Conservation (phyloP, 2,888 invertebrate genomes). For the Alcis repandata region DNA sequence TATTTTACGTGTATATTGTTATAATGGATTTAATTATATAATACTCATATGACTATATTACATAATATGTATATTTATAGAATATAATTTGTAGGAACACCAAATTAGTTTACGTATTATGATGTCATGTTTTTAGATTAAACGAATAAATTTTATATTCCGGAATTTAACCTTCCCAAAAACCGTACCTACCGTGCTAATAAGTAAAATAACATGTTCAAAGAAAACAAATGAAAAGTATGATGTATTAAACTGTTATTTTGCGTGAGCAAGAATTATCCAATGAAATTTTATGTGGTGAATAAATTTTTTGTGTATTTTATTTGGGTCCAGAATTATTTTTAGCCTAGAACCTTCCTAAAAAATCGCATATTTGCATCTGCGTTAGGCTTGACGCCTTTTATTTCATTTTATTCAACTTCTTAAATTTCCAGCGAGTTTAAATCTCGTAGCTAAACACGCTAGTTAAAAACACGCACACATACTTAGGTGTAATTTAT, state of each 20-base stretch:
- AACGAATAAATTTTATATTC: constrained; percentile 82
- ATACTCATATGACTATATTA: constrained; percentile 64
- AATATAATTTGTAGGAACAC: constrained; percentile 78
- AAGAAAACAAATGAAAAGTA: constrained; percentile 68
- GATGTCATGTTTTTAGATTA: constrained; percentile 62
- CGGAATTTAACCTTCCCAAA: constrained; percentile 83
- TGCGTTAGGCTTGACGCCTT: too few relatives aligned
- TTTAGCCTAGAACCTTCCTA: not conserved
- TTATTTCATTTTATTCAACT: too few relatives aligned
- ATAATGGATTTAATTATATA: constrained; percentile 56
- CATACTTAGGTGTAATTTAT: too few relatives aligned
- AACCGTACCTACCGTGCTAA: constrained; percentile 82
- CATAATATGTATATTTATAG: constrained; percentile 48
- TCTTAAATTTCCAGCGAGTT: too few relatives aligned
- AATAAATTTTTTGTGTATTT: constrained; percentile 85
- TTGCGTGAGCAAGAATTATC: constrained; percentile 79
- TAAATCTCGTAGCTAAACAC: too few relatives aligned
- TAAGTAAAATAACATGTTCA: constrained; percentile 75
- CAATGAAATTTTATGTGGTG: constrained; percentile 84
- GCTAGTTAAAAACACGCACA: too few relatives aligned
- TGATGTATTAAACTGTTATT: constrained; percentile 72
- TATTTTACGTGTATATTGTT: constrained; percentile 5
- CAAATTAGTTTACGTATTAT: constrained; percentile 66
- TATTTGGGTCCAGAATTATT: constrained; percentile 52
- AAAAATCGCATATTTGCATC: not conserved